Base-by-base conservation (phyloP, 1,140 invertebrate genomes). In the Cotesia vestalis region DNA sequence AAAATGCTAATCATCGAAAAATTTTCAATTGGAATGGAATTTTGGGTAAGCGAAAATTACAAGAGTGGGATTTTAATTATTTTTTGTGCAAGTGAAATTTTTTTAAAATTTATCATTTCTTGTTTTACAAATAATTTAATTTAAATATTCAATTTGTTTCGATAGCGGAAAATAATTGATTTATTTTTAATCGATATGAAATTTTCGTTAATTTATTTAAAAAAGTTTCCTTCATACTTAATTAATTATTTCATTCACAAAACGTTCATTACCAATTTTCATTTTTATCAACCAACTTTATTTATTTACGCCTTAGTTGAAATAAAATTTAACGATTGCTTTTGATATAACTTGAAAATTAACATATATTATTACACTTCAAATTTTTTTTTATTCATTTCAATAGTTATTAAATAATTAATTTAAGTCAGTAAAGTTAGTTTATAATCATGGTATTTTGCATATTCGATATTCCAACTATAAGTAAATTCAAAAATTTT, bases 131-230 rank as follows among this genome's bases (percentile, higher is more conserved):
- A n/a, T n/a, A n/a, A n/a, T n/a, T n/a, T n/a, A n/a, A n/a, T n/a
- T n/a, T n/a, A n/a, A n/a, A n/a, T n/a, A n/a, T n/a, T n/a, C n/a
- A n/a, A n/a, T n/a, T n/a, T n/a, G n/a, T n/a, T n/a, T 51, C 2
- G 2, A 51, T n/a, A 51, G 12, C 46, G 12, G 12, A 51, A 51
- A 51, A 51, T 1, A 51, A 51, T 51, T 51, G 46, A 9, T 51
- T 9, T 51, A 1, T n/a, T 51, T 2, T n/a, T n/a, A 51, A n/a
- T 9, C 2, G 55, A 59, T 59, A 59, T 59, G 17, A 17, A 59
- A 59, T 17, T 14, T 17, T 17, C 17, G 55, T 59, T 59, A 59
- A 59, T 17, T 59, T 59, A 59, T 59, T 59, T 5, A 59, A 17
- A 17, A 17, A 6, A n/a, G 17, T 59, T 51, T 8, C 12, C 12